Conservation (phyloP, 2,888 invertebrate genomes). For the Agelastica alni region DNA sequence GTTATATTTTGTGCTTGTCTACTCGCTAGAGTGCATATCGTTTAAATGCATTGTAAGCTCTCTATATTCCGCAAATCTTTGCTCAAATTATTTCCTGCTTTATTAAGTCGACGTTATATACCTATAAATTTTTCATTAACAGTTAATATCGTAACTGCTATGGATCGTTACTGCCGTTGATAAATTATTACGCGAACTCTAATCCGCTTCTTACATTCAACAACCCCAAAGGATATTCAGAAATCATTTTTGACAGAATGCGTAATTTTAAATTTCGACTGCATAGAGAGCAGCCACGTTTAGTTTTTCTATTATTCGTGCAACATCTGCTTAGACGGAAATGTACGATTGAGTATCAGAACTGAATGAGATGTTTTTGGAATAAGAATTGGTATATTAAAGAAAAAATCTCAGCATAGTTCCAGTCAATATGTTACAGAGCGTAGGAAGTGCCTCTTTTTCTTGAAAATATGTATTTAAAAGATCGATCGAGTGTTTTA, state of each 20-base stretch:
- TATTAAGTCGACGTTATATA: too few relatives aligned
- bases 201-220: background rate
- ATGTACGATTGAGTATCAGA: background rate
- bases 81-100: too few relatives aligned
- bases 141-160: too few relatives aligned
- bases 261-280: background rate
- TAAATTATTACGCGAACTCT: background rate
- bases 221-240: background rate
- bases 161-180: background rate
- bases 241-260: slow-evolving; percentile 1
- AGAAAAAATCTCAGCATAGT: background rate
- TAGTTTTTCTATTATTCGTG: background rate
- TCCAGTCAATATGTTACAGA: too few relatives aligned
- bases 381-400: background rate
- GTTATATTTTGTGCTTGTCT: too few relatives aligned
- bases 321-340: background rate
- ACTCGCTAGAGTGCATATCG: too few relatives aligned
- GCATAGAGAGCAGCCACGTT: background rate
- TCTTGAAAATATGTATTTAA: too few relatives aligned
- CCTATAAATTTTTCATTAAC: background rate
- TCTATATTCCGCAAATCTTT: too few relatives aligned
- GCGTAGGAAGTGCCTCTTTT: too few relatives aligned
- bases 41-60: too few relatives aligned
- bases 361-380: background rate
- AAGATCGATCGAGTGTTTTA: too few relatives aligned